Percentiles rank a stretch among this genome's conserved stretches.
Conservation (phyloP, 2,113 vertebrate species). For the Phylloscopus trochiloides region DNA sequence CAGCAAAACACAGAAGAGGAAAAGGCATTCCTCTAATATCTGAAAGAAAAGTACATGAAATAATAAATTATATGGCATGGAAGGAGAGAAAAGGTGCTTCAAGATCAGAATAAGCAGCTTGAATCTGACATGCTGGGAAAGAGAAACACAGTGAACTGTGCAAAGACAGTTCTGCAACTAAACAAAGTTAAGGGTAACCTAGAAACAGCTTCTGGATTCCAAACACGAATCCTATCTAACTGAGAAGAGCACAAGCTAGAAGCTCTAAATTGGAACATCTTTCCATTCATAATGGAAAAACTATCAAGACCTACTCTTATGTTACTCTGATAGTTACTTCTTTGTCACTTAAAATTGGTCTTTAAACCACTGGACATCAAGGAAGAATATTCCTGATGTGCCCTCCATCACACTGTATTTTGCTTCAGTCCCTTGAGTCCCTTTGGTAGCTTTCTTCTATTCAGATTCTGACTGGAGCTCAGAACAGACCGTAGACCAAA, state of each 20-base stretch:
- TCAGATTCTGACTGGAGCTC: neutral
- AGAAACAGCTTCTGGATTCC: neutral
- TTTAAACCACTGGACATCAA: neutral
- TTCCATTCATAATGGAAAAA: neutral
- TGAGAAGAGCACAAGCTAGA: neutral
- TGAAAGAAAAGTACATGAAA: neutral
- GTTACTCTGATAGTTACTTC: neutral
- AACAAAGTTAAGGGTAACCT: neutral
- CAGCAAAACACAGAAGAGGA: neutral
- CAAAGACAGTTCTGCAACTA: neutral
- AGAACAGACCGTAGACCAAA: neutral
- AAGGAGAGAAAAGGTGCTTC: neutral
- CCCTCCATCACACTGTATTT: neutral
- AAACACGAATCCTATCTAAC: neutral
- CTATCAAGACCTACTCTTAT: neutral
- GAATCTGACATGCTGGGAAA: neutral
- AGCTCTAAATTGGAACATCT: neutral
- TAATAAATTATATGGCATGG: neutral
- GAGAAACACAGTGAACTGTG: neutral
- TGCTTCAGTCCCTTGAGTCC: neutral
- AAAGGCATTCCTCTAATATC: neutral
- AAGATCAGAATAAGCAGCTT: neutral
- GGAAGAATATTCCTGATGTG: neutral
- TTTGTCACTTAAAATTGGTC: neutral
- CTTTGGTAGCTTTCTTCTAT: neutral